Base-by-base conservation (phyloP, 2,888 invertebrate species). In the Ochropacha duplaris region DNA sequence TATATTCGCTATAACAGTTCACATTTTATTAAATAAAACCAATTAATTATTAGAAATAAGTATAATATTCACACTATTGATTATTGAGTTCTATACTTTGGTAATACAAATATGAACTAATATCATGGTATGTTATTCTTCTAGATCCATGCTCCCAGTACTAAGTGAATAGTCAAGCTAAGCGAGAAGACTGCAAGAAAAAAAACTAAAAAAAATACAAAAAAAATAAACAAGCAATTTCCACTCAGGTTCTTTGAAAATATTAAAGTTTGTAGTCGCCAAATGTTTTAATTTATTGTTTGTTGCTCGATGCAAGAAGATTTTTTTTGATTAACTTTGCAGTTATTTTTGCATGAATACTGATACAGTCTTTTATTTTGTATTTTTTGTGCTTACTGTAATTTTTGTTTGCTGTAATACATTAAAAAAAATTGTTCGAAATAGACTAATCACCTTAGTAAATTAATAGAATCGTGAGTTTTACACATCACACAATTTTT, bases 71-170 rank as follows among this genome's bases (percentile, higher is more conserved):
- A 39, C 39, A 16, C 4, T 16, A 16, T 39, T 8, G 3, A 1
- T 39, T 16, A 39, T 34, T 14, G 2, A 14, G 16, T 6, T 39
- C 1, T 36, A 16, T 39, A 39, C 16, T 39, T 39, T 5, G 39
- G 16, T 39, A n/a, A 8, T 39, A 4, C 24, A 24, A 24, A 39
- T 16, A 9, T 19, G 19, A 4, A 16, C 19, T 44, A 28, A n/a
- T 59, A 44, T 55, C 31, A 65, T 62, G 44, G 11, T 58, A 66
- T 66, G 74, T 74, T 78, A 57, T 82, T 81, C 81, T 93, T 93
- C 89, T 94, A 94, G 96, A 95, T 96, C 96, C 92, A 95, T 96
- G 94, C 95, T 96, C 93, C 96, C 96, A 82, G 96, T 96, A 89
- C 94, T 96, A 95, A 96, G 94, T 92, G 96, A 96, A 94, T 96